Conservation (phyloP, 2,113 vertebrate genomes). For the Sciurus niger region DNA sequence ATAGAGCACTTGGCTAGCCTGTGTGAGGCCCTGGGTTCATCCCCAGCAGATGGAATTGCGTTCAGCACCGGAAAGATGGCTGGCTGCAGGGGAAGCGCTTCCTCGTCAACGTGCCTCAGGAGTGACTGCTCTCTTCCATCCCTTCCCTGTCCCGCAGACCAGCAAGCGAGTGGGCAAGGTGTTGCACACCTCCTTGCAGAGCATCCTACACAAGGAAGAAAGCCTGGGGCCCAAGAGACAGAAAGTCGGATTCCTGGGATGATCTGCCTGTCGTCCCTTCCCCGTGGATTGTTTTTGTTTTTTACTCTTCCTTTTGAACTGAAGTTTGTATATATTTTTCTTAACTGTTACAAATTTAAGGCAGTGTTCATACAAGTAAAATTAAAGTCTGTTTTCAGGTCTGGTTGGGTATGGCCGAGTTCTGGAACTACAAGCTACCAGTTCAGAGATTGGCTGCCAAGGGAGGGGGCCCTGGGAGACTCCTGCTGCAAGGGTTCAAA, state of each 20-base stretch:
- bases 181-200: constrained; percentile 93
- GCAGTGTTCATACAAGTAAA: constrained; percentile 65
- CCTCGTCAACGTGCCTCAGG: constrained; percentile 38
- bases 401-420: background rate
- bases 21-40: background rate
- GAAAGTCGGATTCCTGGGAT: constrained; percentile 97
- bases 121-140: constrained; percentile 37
- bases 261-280: constrained; percentile 59
- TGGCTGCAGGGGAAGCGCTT: background rate
- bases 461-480: background rate
- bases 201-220: constrained; percentile 93
- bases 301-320: constrained; percentile 8
- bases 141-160: constrained; percentile 88
- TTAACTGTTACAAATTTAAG: background rate
- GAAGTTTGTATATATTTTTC: constrained; percentile 69
- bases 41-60: background rate
- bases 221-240: constrained; percentile 91
- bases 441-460: no score
- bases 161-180: constrained; percentile 95
- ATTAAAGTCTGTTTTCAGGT: constrained; percentile 74
- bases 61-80: background rate
- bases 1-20: background rate
- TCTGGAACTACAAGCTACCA: background rate
- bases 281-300: background rate
- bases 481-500: background rate